Evolutionary conservation across 2,797 vertebrate species (phyloP), one percentile per base, ranked within the genome.

Genomic region (Characodon lateralis): DNA sequence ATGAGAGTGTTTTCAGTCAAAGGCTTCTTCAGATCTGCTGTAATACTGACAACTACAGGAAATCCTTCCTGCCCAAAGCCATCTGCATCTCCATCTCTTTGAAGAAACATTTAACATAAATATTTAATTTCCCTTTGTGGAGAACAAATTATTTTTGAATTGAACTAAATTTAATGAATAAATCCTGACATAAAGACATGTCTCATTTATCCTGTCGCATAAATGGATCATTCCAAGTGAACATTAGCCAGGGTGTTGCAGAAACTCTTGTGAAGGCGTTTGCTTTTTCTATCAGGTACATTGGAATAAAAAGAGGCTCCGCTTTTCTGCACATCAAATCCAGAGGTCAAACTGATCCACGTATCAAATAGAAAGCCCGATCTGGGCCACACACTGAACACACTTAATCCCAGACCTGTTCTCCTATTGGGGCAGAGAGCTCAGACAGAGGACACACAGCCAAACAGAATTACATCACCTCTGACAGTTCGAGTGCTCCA

Each of bases 341-440:
- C 72, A 46, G 86, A 90, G 91, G 91, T 91, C 89, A 90, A 91
- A 90, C 89, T 85, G 90, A 91, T 90, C 88, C 90, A 89, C 86
- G 85, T 89, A 87, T 89, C 79, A 89, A 90, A 91, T 81, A 80
- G 82, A 85, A 79, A 84, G 84, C 82, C 75, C 68, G 80, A 80
- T 71, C 82, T 73, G 82, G 91, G 91, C 91, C 93, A 94, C 92
- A 93, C 93, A 94, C 88, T 89, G 80, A 82, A 91, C 89, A 86
- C 88, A 89, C 87, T 92, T 88, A 93, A 89, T 91, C 89, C 88
- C 79, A 83, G 80, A 74, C 84, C 24, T 7, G 71, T 81, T 82
- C 83, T 81, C 73, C 85, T 65, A 82, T 83, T 78, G 83, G 83
- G 82, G 79, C 84, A 76, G 55, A 73, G 78, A 75, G 79, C 85